Base-by-base conservation (phyloP, 1,140 invertebrate genomes). In the Acyrthosiphon pisum region DNA sequence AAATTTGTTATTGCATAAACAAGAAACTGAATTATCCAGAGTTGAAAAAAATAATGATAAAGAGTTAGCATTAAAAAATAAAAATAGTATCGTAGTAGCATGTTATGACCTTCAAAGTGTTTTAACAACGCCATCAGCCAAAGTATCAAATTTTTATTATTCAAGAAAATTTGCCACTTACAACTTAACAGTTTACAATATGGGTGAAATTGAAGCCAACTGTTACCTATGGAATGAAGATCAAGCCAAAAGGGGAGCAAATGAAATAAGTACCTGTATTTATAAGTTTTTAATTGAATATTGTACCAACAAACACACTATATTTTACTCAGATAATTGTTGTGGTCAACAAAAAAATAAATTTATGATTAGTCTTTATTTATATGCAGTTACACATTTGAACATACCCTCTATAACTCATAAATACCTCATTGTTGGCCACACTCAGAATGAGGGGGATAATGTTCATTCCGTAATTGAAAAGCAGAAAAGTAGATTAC, bases 221-320 rank as follows among this genome's bases (percentile, higher is more conserved):
- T 95, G 94, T 76, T 95, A 93, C 94, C 35, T 94, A 30, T 95
- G 94, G 94, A 91, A 95, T 93, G 95, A 95, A 94, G 91, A 92
- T 41, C 76, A 94, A 50, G 94, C 87, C 7, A 87, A 94, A 9
- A 93, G 94, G 35, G 94, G 94, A 14, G 93, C 94, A 41, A 94
- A 94, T 94, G 94, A 93, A 93, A 86, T 46, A 41, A 56, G 94
- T 35, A 94, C 94, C 1, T 95, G 95, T 92, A 53, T 96, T 90
- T 94, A 94, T 26, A 88, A 94, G 93, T 95, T 94, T 94, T 94
- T 95, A 60, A 68, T 50, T 35, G 48, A 83, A 22, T 84, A 83
- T 53, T 60, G 44, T 35, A 84, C 26, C 20, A 30, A 88, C 46
- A 87, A 93, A 35, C 46, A 88, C 94, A 94, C 94, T 88, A 94